Conservation (phyloP, 2,888 invertebrate species). For the Sesia apiformis region DNA sequence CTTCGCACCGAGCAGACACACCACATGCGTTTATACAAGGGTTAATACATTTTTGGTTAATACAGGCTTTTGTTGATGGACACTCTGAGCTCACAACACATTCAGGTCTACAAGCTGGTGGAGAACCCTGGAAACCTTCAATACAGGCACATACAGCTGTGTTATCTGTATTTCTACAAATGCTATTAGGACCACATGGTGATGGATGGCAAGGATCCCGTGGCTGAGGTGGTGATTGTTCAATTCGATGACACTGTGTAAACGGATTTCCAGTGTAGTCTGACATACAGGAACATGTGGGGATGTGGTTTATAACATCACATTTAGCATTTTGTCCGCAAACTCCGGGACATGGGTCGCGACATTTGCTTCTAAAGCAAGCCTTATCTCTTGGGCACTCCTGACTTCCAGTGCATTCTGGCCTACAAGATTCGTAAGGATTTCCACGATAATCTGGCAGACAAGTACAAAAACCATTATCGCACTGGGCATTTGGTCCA, state of each 20-base stretch:
- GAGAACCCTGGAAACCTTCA: constrained; percentile 83
- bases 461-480: constrained; percentile 80
- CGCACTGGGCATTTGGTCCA: constrained; percentile 81
- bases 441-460: constrained; percentile 80
- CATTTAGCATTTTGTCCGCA: constrained; percentile 85
- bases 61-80: constrained; percentile 85
- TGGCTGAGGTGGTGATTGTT: constrained; percentile 27
- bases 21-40: constrained; percentile 90
- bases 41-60: constrained; percentile 87
- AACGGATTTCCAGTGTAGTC: constrained; percentile 85
- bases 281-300: constrained; percentile 79
- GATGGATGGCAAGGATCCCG: constrained; percentile 85
- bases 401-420: constrained; percentile 81
- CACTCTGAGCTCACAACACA: constrained; percentile 90
- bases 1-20: constrained; percentile 82
- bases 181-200: constrained; percentile 85
- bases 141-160: constrained; percentile 87
- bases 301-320: constrained; percentile 83
- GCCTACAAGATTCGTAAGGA: constrained; percentile 80
- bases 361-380: constrained; percentile 82
- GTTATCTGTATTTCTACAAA: constrained; percentile 84
- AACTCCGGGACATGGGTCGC: constrained; percentile 83
- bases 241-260: constrained; percentile 57
- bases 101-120: constrained; percentile 88
- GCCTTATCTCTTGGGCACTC: constrained; percentile 82